Base-by-base conservation (phyloP, 2,888 invertebrate species). In the Caenorhabditis uteleia region DNA sequence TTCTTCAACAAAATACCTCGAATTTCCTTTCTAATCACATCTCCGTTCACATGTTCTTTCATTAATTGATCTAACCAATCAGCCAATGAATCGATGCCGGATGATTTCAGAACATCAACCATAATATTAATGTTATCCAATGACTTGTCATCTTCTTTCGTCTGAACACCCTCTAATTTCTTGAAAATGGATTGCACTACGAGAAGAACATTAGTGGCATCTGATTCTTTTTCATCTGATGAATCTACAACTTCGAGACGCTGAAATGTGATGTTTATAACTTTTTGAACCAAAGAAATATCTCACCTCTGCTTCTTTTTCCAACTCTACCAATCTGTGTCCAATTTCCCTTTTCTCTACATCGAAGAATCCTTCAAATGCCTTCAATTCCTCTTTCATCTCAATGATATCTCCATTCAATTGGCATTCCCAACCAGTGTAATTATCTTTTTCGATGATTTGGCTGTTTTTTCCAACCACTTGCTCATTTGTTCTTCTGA, bases 101-200 rank as follows among this genome's bases (percentile, higher is more conserved):
- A 50, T 6, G 39, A 33, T 10, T 62, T 42, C 14, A 62, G 29
- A 34, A 48, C 4, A 7, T 48, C 44, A 1, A 51, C 39, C 0
- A 62, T 39, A 18, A 40, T 27, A 23, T 36, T 38, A 29, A 62
- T 49, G 16, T 44, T 43, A 49, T 62, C 62, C n/a, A 62, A 43
- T 16, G 51, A n/a, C 27, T 62, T 62, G 14, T 33, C 46, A 12
- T 57, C 56, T 20, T 53, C 62, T 23, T 29, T 42, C 7, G 27
- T 33, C 21, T 10, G 20, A 20, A 50, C 44, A 23, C 23, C 27
- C 14, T 56, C 51, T 6, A 62, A 26, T 21, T 29, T 47, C n/a
- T 62, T 62, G 31, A 51, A 62, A 12, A 62, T 43, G 36, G 42
- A 42, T 20, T 62, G 61, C 21, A 62, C 42, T n/a, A 62, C 43